These are phyloP conservation scores for Theodoxus fluviatilis DNA, from an alignment of 2,888 invertebrate genomes.

Conservation along the genomic window DNA sequence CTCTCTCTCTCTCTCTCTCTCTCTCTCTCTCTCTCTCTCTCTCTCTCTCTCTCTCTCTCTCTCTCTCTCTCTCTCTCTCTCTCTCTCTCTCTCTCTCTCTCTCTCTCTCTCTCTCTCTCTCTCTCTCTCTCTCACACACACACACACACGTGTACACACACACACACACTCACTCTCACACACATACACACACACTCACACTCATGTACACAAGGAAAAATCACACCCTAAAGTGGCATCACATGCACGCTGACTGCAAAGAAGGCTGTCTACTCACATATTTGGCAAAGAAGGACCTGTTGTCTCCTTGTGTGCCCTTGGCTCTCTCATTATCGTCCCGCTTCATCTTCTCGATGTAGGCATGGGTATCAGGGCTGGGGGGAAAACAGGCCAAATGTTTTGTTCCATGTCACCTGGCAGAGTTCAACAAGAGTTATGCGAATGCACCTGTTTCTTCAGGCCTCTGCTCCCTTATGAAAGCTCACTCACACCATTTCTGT, in stretches of 20 bases:
- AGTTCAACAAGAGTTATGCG: no score
- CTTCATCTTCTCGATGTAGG: conserved; percentile 91
- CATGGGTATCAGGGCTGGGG: conserved; percentile 91
- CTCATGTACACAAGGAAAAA: background rate
- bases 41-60: conserved; percentile 1
- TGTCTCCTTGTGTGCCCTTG: conserved; percentile 72
- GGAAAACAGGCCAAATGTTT: no score
- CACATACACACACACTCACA: background rate
- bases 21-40: background rate
- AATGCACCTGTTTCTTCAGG: no score
- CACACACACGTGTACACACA: background rate
- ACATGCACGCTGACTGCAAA: background rate
- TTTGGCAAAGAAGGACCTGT: conserved; percentile 95
- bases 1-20: no score
- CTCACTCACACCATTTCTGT: no score
- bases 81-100: background rate
- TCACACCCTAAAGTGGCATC: background rate
- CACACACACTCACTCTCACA: conserved; percentile 12
- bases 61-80: background rate
- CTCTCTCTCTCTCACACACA: background rate
- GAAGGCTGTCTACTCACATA: conserved; percentile 82
- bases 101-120: background rate
- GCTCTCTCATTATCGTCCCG: conserved; percentile 88
- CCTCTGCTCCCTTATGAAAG: no score
- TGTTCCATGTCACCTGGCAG: no score